These are phyloP conservation scores for Argentina silus DNA, from an alignment of 2,797 vertebrate species.

Conservation along the genomic window DNA sequence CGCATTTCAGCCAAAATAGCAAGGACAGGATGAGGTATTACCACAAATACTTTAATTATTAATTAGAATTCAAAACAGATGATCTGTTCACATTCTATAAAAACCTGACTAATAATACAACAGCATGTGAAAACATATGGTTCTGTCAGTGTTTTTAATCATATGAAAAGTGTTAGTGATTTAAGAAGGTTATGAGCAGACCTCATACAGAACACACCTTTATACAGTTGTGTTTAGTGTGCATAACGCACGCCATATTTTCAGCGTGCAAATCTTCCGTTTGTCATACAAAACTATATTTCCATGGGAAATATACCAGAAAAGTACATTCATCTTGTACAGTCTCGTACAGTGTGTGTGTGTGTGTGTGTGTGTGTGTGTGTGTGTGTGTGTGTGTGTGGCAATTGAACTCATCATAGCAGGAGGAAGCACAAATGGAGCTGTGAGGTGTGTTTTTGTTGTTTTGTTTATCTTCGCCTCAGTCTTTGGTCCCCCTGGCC, in stretches of 20 bases:
- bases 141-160: not conserved
- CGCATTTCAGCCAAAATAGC: no score
- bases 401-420: conserved; percentile 4
- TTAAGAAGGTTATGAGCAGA: no score
- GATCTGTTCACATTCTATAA: not conserved
- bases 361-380: conserved; percentile 7
- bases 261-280: conserved; percentile 5
- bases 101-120: no score
- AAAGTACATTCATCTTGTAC: conserved; percentile 27
- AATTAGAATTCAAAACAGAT: not conserved
- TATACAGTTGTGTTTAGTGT: not conserved
- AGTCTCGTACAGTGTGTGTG: conserved; percentile 13
- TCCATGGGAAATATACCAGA: conserved; percentile 72
- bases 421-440: not conserved
- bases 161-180: conserved; percentile 1
- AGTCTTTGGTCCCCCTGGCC: conserved; percentile 6
- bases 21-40: no score
- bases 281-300: conserved; percentile 53
- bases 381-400: conserved; percentile 12
- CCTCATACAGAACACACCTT: conserved; percentile 3
- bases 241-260: conserved; percentile 18
- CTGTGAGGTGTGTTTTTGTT: conserved; percentile 5
- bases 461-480: conserved; percentile 12
- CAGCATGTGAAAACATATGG: no score
- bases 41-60: not conserved